Evolutionary conservation across 1,140 invertebrate species (phyloP).

Genomic region (Ptiloglossa arizonensis): DNA sequence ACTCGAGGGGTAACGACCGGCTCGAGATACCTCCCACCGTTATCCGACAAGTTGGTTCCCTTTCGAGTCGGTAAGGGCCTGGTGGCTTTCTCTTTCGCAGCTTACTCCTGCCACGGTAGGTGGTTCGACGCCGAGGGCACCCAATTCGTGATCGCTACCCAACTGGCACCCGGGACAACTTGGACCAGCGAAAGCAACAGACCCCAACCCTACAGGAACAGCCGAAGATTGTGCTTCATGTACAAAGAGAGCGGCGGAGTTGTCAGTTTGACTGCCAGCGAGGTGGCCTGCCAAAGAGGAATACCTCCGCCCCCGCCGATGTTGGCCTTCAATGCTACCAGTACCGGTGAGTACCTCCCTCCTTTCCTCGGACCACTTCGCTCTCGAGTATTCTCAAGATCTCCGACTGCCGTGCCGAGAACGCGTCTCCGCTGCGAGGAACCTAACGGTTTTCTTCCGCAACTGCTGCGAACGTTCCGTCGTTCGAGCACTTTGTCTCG

Average conservation of each 20-base stretch:
- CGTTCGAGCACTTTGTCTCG: constrained; percentile 33
- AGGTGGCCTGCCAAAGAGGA: constrained; percentile 82
- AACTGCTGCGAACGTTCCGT: constrained; percentile 4
- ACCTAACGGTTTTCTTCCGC: constrained; percentile 34
- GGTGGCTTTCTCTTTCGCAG: constrained; percentile 80
- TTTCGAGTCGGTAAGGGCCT: neutral
- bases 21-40: constrained; percentile 37
- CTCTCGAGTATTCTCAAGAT: constrained; percentile 35
- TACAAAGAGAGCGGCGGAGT: constrained; percentile 81
- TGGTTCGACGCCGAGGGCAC: constrained; percentile 88
- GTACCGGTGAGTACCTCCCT: constrained; percentile 79
- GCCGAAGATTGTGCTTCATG: constrained; percentile 83
- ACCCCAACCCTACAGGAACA: constrained; percentile 80
- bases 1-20: constrained; percentile 57
- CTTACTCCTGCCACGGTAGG: constrained; percentile 92
- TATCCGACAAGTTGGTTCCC: constrained; percentile 54
- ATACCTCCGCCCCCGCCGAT: constrained; percentile 77
- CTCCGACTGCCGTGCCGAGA: constrained; percentile 1
- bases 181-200: constrained; percentile 78
- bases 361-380: constrained; percentile 38
- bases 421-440: constrained; percentile 2
- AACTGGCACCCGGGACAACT: constrained; percentile 81
- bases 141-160: constrained; percentile 90
- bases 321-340: constrained; percentile 83
- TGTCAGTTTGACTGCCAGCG: constrained; percentile 81